Conservation (phyloP, 2,888 invertebrate genomes). For the Cantharis flavilabris region DNA sequence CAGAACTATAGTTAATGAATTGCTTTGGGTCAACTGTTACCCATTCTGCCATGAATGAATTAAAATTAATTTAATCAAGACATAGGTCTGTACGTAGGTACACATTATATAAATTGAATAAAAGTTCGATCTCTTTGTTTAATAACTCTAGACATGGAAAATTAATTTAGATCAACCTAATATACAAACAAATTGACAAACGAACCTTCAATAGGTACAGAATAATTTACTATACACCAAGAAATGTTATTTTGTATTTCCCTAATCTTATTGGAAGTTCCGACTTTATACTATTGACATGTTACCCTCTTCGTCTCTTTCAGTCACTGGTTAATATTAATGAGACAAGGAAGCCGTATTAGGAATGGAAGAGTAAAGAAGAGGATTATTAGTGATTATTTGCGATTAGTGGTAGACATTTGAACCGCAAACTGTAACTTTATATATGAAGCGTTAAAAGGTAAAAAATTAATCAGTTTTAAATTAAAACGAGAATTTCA, state of each 20-base stretch:
- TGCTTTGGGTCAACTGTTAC: neutral
- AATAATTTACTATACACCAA: conserved; percentile 47
- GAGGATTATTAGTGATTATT: conserved; percentile 50
- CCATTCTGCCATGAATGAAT: neutral
- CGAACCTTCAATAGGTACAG: conserved; percentile 42
- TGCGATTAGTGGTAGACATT: conserved; percentile 47
- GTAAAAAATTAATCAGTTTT: conserved; percentile 22
- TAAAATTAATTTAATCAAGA: neutral
- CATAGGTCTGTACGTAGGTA: neutral
- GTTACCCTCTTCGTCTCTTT: conserved; percentile 38
- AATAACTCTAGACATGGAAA: neutral
- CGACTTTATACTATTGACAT: conserved; percentile 48
- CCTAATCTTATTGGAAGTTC: conserved; percentile 49
- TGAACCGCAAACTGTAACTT: conserved; percentile 38
- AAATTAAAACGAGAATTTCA: neutral
- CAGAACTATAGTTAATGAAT: neutral
- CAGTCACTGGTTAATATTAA: conserved; percentile 49
- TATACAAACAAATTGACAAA: conserved; percentile 39
- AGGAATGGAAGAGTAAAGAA: conserved; percentile 44
- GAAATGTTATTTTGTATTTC: conserved; percentile 48
- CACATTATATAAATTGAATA: neutral
- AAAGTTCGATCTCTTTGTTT: neutral
- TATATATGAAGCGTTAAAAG: conserved; percentile 25
- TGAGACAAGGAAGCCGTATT: conserved; percentile 48
- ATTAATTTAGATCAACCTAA: conserved; percentile 36